These are phyloP conservation scores for Saccopteryx bilineata DNA, from an alignment of 2,113 vertebrate genomes.

Conservation along the genomic window DNA sequence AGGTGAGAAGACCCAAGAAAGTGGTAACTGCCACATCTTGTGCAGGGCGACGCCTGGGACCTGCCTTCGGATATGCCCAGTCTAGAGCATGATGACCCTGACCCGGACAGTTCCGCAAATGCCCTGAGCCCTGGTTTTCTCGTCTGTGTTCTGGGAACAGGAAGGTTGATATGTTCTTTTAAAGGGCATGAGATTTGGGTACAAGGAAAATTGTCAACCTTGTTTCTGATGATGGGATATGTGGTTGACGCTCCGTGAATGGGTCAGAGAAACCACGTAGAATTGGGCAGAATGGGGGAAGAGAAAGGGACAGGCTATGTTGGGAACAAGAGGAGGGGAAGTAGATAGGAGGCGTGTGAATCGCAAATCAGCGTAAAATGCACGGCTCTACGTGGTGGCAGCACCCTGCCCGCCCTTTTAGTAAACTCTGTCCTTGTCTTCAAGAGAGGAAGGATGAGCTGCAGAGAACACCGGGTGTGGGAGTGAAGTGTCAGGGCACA, in stretches of 20 bases:
- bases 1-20: background rate
- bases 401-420: no score
- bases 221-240: background rate
- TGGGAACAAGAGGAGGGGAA: no score
- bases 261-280: background rate
- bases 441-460: background rate
- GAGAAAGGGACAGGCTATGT: background rate
- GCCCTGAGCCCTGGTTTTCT: background rate
- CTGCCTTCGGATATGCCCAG: background rate
- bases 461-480: background rate
- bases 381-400: background rate
- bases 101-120: background rate
- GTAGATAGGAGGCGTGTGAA: no score
- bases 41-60: no score
- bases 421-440: background rate
- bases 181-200: background rate
- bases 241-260: rapidly evolving
- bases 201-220: background rate
- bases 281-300: background rate
- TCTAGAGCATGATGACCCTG: background rate
- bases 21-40: rapidly evolving
- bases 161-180: background rate
- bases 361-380: background rate
- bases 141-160: background rate
- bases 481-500: rapidly evolving